Base-by-base conservation (phyloP, 1,140 invertebrate genomes). In the Kradibia gibbosae region DNA sequence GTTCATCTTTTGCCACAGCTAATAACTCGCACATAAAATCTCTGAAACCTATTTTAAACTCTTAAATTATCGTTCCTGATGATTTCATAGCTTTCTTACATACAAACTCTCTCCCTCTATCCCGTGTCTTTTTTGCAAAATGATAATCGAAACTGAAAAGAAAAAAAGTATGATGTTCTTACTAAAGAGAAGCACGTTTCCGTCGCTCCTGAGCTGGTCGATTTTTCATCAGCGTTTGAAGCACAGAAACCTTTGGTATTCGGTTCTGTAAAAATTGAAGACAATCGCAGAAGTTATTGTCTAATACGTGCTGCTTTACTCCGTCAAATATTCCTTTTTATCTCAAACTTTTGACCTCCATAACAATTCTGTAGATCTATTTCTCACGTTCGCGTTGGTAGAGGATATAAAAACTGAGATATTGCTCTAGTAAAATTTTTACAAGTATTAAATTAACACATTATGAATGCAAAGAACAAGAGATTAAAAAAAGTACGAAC, bases 191-290 rank as follows among this genome's bases (percentile, higher is more conserved):
- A 60, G 34, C 25, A 22, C 22, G 25, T 1, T 31, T 13, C 25
- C 0, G 67, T n/a, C 34, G 39, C n/a, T 20, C 53, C 10, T 62
- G 39, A 28, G 22, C 25, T 50, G 70, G 70, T 73, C 70, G 78
- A 62, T 80, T 80, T 80, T 80, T 80, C 78, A 80, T 80, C 67
- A 80, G 15, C 65, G 50, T 55, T 36, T 50, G n/a, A 45, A 1
- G 77, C 50, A 28, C 39, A 36, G 50, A 50, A 73, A 62, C 70
- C 78, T 80, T 73, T 70, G 42, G 2, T n/a, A n/a, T n/a, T n/a
- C 31, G 70, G 62, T 73, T 62, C 73, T 31, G 70, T 65, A 39
- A 65, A 25, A 77, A 39, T 25, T 36, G 31, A 67, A 74, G 50
- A 74, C 57, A 57, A 74, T 74, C 72, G 34, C 13, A 11, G 17